These are phyloP conservation scores for Menidia beryllina DNA, from an alignment of 2,113 vertebrate species.

Conservation along the genomic window DNA sequence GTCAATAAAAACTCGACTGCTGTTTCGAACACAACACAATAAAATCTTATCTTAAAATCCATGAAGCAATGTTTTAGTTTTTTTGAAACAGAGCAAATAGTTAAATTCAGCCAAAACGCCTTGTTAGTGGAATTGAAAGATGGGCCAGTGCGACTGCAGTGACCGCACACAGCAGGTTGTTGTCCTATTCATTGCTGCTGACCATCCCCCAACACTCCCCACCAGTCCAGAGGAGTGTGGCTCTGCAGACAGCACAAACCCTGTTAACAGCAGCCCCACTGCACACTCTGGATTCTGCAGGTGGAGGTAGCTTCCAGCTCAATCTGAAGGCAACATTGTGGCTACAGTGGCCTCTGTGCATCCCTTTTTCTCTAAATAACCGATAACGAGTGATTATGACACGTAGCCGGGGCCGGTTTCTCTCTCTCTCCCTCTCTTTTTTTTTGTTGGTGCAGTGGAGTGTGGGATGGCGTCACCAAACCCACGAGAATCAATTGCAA, in stretches of 20 bases:
- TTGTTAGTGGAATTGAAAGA: background rate
- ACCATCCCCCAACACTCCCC: constrained; percentile 38
- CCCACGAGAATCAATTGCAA: constrained; percentile 64
- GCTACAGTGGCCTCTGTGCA: background rate
- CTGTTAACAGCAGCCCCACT: constrained; percentile 26
- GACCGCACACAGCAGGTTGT: constrained; percentile 4
- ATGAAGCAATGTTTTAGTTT: too few species aligned
- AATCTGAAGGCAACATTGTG: background rate
- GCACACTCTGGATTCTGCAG: constrained; percentile 31
- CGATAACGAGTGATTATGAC: constrained; percentile 39
- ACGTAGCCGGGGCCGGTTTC: constrained; percentile 11
- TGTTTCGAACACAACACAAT: too few species aligned
- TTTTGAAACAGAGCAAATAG: too few species aligned
- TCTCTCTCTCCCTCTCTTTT: too few species aligned
- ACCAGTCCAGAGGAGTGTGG: constrained; percentile 38
- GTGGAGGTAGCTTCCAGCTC: constrained; percentile 25
- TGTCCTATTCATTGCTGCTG: constrained; percentile 27
- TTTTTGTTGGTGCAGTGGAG: constrained; percentile 47
- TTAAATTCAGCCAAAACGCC: too few species aligned
- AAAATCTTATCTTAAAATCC: too few species aligned
- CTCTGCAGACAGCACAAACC: constrained; percentile 33
- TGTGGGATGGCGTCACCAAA: constrained; percentile 58
- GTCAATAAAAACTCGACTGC: too few species aligned
- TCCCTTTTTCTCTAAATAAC: constrained; percentile 1
- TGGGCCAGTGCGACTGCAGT: constrained; percentile 21